These are phyloP conservation scores for Phaetusa simplex DNA, from an alignment of 2,113 vertebrate species.

Conservation along the genomic window DNA sequence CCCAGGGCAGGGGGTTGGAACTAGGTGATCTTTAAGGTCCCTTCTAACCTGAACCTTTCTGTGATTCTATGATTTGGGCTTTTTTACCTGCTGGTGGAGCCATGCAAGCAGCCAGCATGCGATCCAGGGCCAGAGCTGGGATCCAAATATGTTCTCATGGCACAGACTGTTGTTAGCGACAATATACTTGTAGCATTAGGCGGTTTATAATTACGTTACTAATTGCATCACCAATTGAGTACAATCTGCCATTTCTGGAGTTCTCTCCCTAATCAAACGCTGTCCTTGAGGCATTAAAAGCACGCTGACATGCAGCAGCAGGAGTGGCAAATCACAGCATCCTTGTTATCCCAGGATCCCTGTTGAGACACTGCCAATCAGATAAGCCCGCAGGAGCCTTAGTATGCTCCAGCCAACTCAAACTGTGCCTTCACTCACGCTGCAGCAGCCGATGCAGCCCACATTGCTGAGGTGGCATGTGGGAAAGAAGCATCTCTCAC, in stretches of 20 bases:
- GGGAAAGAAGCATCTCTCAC: background rate
- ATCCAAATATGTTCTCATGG: background rate
- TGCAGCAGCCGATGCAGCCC: background rate
- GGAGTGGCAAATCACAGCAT: background rate
- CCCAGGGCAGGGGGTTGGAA: no score
- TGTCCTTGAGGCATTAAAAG: slow-evolving; percentile 8
- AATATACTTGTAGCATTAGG: background rate
- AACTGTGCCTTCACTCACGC: background rate
- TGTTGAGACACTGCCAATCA: background rate
- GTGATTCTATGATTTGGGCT: background rate
- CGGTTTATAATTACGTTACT: slow-evolving; percentile 1
- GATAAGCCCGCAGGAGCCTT: background rate
- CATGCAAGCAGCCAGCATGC: background rate
- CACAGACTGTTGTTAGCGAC: background rate
- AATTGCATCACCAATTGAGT: slow-evolving; percentile 38
- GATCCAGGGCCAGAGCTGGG: background rate
- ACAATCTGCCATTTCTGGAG: slow-evolving; percentile 54
- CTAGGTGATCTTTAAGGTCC: no score
- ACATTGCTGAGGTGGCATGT: background rate
- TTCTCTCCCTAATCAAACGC: background rate
- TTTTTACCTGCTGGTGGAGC: background rate
- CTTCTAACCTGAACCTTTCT: no score
- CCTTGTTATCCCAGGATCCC: slow-evolving; percentile 1
- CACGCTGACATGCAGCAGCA: background rate
- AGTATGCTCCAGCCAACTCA: background rate